Percentiles rank a stretch among this genome's conserved stretches.
Evolutionary conservation across 2,797 vertebrate species (phyloP).

Genomic region (Ctenochaetus hawaiiensis): DNA sequence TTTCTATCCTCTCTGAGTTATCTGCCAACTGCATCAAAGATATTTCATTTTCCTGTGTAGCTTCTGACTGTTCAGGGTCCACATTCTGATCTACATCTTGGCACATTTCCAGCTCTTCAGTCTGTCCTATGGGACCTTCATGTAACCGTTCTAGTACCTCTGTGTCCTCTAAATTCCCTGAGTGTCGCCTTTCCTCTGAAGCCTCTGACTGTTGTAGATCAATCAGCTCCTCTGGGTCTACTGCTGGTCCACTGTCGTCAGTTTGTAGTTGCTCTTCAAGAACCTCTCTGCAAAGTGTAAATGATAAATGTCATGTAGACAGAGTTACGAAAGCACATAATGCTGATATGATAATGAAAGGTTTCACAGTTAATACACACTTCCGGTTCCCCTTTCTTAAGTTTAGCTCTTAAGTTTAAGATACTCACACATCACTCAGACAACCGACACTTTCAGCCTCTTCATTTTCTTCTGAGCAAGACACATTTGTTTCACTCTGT

Average conservation of each 20-base stretch:
- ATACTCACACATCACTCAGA: slow-evolving; percentile 71
- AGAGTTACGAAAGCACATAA: not conserved
- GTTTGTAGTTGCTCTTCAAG: slow-evolving; percentile 29
- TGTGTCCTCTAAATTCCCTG: slow-evolving; percentile 34
- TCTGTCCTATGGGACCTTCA: slow-evolving; percentile 25
- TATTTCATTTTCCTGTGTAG: slow-evolving; percentile 20
- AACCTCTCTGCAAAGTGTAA: slow-evolving; percentile 52
- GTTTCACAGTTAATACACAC: slow-evolving; percentile 13
- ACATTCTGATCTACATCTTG: slow-evolving; percentile 39
- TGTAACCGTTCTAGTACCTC: slow-evolving; percentile 7
- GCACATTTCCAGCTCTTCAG: slow-evolving; percentile 51
- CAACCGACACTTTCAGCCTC: slow-evolving; percentile 24
- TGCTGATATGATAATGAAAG: not conserved
- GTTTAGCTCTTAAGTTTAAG: not conserved
- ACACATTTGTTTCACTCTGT: slow-evolving; percentile 15
- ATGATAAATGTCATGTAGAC: slow-evolving; percentile 17
- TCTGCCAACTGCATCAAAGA: slow-evolving; percentile 3
- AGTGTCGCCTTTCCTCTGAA: slow-evolving; percentile 18
- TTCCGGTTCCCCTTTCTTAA: slow-evolving; percentile 61
- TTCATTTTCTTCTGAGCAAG: slow-evolving; percentile 32
- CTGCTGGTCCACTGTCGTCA: slow-evolving; percentile 16
- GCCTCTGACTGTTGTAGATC: slow-evolving; percentile 30
- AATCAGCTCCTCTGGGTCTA: slow-evolving; percentile 25
- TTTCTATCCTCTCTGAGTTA: slow-evolving; percentile 30
- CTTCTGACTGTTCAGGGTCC: slow-evolving; percentile 41